These are phyloP conservation scores for Masnerella sp. DNA, from an alignment of 2,888 invertebrate genomes.

Conservation along the genomic window DNA sequence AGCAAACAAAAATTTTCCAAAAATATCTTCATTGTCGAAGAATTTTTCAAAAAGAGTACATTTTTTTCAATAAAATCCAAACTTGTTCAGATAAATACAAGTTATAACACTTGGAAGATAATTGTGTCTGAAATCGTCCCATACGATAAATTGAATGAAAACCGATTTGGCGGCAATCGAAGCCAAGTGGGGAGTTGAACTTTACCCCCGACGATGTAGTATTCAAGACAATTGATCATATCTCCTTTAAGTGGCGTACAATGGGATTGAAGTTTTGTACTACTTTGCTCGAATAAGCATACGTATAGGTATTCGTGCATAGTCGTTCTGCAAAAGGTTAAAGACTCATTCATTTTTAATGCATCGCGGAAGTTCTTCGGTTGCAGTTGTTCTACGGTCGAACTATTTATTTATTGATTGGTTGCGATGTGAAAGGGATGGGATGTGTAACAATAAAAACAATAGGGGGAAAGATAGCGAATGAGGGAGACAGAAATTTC, in stretches of 20 bases:
- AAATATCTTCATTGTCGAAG: no score
- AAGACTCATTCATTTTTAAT: conserved; percentile 58
- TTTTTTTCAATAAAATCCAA: no score
- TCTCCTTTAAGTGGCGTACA: conserved; percentile 51
- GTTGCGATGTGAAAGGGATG: conserved; percentile 2
- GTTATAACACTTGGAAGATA: no score
- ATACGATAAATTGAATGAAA: conserved; percentile 3
- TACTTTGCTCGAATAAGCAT: conserved; percentile 48
- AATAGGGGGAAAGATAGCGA: neutral
- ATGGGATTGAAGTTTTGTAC: conserved; percentile 51
- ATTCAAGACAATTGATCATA: conserved; percentile 52
- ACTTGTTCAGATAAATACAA: no score
- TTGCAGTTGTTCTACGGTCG: conserved; percentile 30
- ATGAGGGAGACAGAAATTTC: no score
- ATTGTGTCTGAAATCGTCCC: no score
- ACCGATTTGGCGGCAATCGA: no score
- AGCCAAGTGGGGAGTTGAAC: no score
- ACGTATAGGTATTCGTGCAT: conserved; percentile 52
- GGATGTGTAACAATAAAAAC: conserved; percentile 14
- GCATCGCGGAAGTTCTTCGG: conserved; percentile 53
- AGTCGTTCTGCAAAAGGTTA: conserved; percentile 53
- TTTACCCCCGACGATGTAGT: conserved; percentile 22
- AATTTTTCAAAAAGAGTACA: no score
- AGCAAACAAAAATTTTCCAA: no score
- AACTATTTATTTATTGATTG: conserved; percentile 50